Conservation (phyloP, 2,888 invertebrate species). For the Epistrophe grossulariae region DNA sequence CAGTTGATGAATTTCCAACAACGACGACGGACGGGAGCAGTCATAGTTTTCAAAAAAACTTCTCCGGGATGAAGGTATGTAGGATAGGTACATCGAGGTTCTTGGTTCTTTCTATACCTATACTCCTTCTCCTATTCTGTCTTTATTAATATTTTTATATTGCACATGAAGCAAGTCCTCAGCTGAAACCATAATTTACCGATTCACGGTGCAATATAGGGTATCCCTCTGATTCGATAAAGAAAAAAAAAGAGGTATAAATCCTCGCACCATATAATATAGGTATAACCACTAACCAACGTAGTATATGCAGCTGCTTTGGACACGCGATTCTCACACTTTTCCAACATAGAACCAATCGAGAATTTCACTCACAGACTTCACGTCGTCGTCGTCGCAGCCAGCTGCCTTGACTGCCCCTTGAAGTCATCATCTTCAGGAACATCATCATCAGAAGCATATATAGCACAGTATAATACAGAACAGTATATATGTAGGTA, state of each 20-base stretch:
- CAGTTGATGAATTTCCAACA: conserved; percentile 60
- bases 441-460: conserved; percentile 55
- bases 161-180: conserved; percentile 62
- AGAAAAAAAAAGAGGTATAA: background rate
- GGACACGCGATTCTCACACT: conserved; percentile 65
- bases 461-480: background rate
- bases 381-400: conserved; percentile 9
- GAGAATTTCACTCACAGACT: conserved; percentile 47
- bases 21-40: conserved; percentile 31
- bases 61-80: background rate
- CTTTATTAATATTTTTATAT: conserved; percentile 69
- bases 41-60: conserved; percentile 51
- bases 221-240: conserved; percentile 41
- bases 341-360: conserved; percentile 8
- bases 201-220: conserved; percentile 52
- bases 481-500: background rate
- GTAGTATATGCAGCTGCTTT: conserved; percentile 54
- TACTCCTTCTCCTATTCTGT: conserved; percentile 24
- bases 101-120: too few species aligned
- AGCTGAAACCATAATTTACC: conserved; percentile 70
- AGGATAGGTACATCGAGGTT: background rate
- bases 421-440: conserved; percentile 39
- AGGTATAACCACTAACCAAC: background rate
- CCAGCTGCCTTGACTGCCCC: background rate
- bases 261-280: conserved; percentile 55